Evolutionary conservation across 2,888 invertebrate genomes (phyloP), one percentile per base, ranked within the genome.

Genomic region (Neuroscelio doddi): DNA sequence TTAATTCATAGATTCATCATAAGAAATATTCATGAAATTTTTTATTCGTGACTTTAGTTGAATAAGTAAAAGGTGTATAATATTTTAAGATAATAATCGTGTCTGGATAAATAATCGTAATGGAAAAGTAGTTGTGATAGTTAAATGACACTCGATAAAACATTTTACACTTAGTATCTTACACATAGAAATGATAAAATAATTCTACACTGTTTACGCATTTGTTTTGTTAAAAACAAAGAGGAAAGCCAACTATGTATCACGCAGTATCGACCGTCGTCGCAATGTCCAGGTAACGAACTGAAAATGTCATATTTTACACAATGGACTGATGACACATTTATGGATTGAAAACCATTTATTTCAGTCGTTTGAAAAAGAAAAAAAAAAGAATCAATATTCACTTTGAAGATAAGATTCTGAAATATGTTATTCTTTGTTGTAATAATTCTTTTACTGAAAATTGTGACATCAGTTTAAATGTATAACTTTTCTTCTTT

Each of bases 191-290:
- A 41, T 14, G 15, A 50, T 17, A 24, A 46, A 55, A 58, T 61
- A 56, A 44, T 41, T 55, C 34, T 30, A 42, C 27, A 26, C 41
- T 44, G 41, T 51, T 62, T 53, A 49, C 41, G 47, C 32, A 30
- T 49, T 61, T 70, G 51, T 76, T 69, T 72, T 69, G 68, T 62
- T 64, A 74, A 78, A 75, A 86, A 87, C 75, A 86, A 87, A 90
- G 90, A 89, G 90, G 90, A 90, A 94, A 94, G 90, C 94, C 94
- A 92, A 78, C 83, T 50, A 94, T 95, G 94, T 95, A 94, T 91
- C 94, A 94, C 90, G 95, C 95, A 86, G 95, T 95, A 86, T 95
- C 94, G 79, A 93, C 95, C 86, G 94, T 95, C 86, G 94, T 95
- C 88, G 93, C 94, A 83, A 92, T 95, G 93, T 82, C 82, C 67